Base-by-base conservation (phyloP, 2,113 vertebrate species). In the Aphelocoma coerulescens region DNA sequence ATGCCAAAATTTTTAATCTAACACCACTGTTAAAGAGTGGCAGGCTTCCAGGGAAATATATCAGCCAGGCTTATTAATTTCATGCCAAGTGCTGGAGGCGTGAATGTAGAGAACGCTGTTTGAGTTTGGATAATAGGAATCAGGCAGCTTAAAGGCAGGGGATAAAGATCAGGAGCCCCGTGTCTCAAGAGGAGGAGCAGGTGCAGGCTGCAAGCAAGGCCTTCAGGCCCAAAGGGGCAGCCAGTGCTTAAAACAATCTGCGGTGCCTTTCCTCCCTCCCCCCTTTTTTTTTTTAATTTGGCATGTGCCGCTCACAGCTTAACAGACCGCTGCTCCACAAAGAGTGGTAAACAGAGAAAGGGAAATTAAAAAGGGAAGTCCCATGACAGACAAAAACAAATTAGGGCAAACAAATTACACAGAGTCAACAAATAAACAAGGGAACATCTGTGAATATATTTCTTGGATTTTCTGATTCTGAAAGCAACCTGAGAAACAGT, bases 381-480 rank as follows among this genome's bases (percentile, higher is more conserved):
- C 99, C 99, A 98, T 97, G 99, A 98, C 98, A 99, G 98, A 96
- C 98, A 98, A 98, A 99, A 99, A 99, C 99, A 99, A 99, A 99
- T 99, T 99, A 99, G 98, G 99, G 99, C 99, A 99, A 99, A 99
- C 99, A 99, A 99, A 99, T 99, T 99, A 99, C 99, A 99, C 98
- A 98, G 98, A 99, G 99, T 99, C 99, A 99, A 99, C 99, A 99
- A 98, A 99, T 99, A 99, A 99, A 99, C 99, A 99, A 98, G 98
- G 98, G 98, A 99, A 99, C 99, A 99, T 99, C 99, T 99, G 99
- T 99, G 99, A 98, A 98, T 98, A 98, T 98, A 98, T 98, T 98
- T 99, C 97, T 99, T 98, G 99, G 98, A 98, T 98, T 98, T 98
- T 97, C 96, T 97, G 98, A 97, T 97, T 98, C 97, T 91, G 95